A percentile compares a stretch with the other conserved stretches of the same genome.
These are phyloP conservation scores for Drosophila koepferae DNA, from an alignment of 2,888 invertebrate species.

Conservation along the genomic window DNA sequence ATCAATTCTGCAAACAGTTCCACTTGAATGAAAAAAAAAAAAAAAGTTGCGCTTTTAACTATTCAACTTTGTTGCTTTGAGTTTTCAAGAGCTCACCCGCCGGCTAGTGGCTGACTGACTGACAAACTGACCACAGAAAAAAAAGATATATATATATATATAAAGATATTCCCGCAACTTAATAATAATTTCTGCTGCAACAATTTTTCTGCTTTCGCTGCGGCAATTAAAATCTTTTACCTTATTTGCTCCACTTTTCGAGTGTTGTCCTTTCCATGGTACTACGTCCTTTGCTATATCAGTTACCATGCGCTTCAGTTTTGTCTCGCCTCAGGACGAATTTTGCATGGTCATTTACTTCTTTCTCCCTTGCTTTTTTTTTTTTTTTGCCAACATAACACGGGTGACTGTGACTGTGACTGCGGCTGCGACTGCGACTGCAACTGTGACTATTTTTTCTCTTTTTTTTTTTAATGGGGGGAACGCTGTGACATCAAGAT, in stretches of 20 bases:
- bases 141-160: not conserved
- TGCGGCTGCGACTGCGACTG: not conserved
- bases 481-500: conserved; percentile 59
- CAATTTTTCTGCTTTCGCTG: conserved; percentile 51
- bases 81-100: conserved; percentile 11
- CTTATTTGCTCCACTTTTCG: conserved; percentile 75
- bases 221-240: conserved; percentile 78
- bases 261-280: conserved; percentile 23
- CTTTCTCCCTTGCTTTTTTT: not conserved
- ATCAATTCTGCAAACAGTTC: conserved; percentile 44
- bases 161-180: conserved; percentile 58
- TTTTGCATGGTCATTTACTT: conserved; percentile 77
- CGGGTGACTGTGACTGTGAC: not conserved
- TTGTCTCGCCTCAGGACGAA: conserved; percentile 46
- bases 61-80: conserved; percentile 65
- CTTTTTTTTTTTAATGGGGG: not conserved
- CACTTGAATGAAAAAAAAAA: conserved; percentile 44
- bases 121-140: conserved; percentile 39
- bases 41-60: conserved; percentile 58
- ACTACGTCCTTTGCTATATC: conserved; percentile 25
- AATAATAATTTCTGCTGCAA: conserved; percentile 66
- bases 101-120: conserved; percentile 20
- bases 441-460: conserved; percentile 5
- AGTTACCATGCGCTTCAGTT: conserved; percentile 42
- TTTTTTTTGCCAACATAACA: conserved; percentile 17